Base-by-base conservation (phyloP, 2,888 invertebrate genomes). In the Acleris cristana region DNA sequence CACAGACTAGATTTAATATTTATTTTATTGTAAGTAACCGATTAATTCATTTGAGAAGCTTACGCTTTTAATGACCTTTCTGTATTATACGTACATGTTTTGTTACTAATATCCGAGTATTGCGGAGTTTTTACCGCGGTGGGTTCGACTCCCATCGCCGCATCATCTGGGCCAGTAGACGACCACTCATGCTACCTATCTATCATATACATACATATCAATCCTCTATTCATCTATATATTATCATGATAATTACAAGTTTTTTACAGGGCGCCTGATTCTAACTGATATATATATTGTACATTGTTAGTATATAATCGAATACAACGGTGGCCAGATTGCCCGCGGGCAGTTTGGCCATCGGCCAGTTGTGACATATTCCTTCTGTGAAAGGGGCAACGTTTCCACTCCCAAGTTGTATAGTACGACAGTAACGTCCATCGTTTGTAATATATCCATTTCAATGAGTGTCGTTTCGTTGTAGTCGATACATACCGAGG, bases 331-430 rank as follows among this genome's bases (percentile, higher is more conserved):
- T 92, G 90, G 91, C 84, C 91, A 90, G 87, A 90, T 86, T 91
- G 88, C 86, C 81, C 75, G 64, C 74, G 73, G 90, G 91, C 90
- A 90, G 86, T 92, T 89, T 91, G 92, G 90, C 92, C 92, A 91
- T 90, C 89, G 83, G 87, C 92, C 92, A 95, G 94, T 95, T 96
- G 96, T 96, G 96, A 96, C 96, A 96, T 96, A 96, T 96, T 96
- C 94, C 91, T 92, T 95, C 95, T 96, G 96, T 96, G 96, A 95
- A 96, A 96, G 96, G 96, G 96, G 96, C 96, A 94, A 94, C 95
- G 96, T 95, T 95, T 95, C 94, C 94, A 87, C 90, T 86, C 87
- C 83, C 85, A 86, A 88, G 85, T 90, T 90, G 90, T 91, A 90
- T 89, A 91, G 90, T 85, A 81, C 81, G 86, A 85, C 81, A 86